Evolutionary conservation across 2,888 invertebrate genomes (phyloP).

Genomic region (Phrixothrix hirtus): DNA sequence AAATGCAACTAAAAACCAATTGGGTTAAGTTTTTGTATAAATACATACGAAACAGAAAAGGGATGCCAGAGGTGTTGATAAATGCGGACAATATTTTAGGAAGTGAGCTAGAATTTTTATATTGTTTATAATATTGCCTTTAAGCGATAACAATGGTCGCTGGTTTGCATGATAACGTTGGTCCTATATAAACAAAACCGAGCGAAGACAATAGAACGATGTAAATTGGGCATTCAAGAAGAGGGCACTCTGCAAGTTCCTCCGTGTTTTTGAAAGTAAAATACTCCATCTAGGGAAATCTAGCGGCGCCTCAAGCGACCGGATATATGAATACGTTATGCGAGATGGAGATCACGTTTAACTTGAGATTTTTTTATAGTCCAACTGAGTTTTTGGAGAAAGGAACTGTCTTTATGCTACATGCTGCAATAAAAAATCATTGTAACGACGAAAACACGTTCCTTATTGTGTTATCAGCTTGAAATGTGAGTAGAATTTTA

Average conservation of each 20-base stretch:
- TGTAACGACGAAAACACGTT: constrained; percentile 34
- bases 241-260: constrained; percentile 36
- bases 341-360: constrained; percentile 44
- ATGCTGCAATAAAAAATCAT: constrained; percentile 44
- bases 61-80: constrained; percentile 32
- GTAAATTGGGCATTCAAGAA: constrained; percentile 44
- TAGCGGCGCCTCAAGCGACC: constrained; percentile 42
- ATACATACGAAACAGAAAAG: constrained; percentile 49
- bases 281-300: constrained; percentile 48
- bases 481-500: constrained; percentile 43
- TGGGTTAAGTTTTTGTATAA: constrained; percentile 42
- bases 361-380: constrained; percentile 41
- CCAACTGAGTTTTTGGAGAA: constrained; percentile 35
- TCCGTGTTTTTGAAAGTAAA: constrained; percentile 46
- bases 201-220: constrained; percentile 35
- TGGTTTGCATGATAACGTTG: constrained; percentile 21
- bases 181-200: constrained; percentile 27
- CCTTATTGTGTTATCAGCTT: constrained; percentile 28
- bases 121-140: constrained; percentile 40
- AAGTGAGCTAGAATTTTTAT: constrained; percentile 41
- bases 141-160: constrained; percentile 25
- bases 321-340: constrained; percentile 45
- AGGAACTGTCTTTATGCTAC: constrained; percentile 33
- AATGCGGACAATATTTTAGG: constrained; percentile 39
- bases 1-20: constrained; percentile 46